Percentiles rank a stretch among this genome's conserved stretches.
These are phyloP conservation scores for Lithophane semibrunnea DNA, from an alignment of 2,888 invertebrate species.

Conservation along the genomic window DNA sequence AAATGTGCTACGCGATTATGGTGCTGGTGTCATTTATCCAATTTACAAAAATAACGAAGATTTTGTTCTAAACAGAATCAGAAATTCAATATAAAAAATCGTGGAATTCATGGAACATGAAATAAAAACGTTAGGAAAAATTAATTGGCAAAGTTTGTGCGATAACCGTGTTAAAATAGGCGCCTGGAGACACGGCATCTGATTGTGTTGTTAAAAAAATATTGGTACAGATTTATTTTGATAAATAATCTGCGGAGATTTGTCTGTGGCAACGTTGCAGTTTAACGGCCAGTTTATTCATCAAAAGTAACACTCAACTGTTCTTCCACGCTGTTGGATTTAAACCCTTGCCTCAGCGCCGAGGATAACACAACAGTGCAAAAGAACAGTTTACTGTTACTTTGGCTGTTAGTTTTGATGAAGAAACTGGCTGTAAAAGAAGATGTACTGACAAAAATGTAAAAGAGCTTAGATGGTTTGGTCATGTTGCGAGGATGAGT, in stretches of 20 bases:
- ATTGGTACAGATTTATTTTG: constrained; percentile 11
- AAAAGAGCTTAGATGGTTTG: background rate
- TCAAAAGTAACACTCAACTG: no score
- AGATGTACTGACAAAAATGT: background rate
- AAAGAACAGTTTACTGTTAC: no score
- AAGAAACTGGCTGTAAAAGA: background rate
- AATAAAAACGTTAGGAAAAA: constrained; percentile 24
- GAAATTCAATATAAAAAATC: constrained; percentile 10
- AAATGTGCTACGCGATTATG: no score
- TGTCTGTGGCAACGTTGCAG: background rate
- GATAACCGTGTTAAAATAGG: constrained; percentile 4
- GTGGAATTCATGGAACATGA: constrained; percentile 11
- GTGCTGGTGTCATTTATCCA: background rate
- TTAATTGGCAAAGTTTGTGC: constrained; percentile 35
- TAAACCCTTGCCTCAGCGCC: no score
- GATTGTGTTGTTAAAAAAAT: constrained; percentile 32
- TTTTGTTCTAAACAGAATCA: constrained; percentile 5
- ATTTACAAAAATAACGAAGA: background rate
- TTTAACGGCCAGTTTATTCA: background rate
- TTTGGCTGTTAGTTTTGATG: no score
- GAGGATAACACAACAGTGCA: no score
- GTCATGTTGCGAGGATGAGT: background rate
- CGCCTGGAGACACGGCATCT: constrained; percentile 13
- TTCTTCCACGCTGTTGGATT: no score
- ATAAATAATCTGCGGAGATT: constrained; percentile 19